Evolutionary conservation across 2,888 invertebrate species (phyloP).

Genomic region (Chalcis sispes): DNA sequence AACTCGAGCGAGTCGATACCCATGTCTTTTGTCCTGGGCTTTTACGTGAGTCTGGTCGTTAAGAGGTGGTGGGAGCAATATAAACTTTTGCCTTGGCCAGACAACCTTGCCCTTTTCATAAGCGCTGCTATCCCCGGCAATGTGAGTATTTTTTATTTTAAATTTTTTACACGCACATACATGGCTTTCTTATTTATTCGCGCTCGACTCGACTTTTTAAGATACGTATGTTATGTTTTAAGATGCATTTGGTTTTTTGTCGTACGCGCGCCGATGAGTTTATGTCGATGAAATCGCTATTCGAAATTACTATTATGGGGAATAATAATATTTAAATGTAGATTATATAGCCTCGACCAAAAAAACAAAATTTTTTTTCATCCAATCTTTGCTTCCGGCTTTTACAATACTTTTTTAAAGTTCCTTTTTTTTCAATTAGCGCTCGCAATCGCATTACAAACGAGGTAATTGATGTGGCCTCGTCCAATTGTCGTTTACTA

Average conservation of each 20-base stretch:
- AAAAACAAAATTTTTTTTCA: slow-evolving; percentile 1
- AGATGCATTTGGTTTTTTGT: too few relatives aligned
- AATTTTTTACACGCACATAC: neutral
- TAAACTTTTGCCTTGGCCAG: slow-evolving; percentile 94
- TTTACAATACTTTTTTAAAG: slow-evolving; percentile 18
- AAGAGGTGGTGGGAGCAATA: slow-evolving; percentile 98
- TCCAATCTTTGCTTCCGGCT: slow-evolving; percentile 29
- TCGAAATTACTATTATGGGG: too few relatives aligned
- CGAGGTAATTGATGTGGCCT: slow-evolving; percentile 60
- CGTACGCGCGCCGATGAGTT: too few relatives aligned
- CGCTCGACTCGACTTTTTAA: too few relatives aligned
- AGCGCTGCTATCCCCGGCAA: slow-evolving; percentile 94
- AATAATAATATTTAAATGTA: slow-evolving; percentile 9
- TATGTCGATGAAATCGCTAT: too few relatives aligned
- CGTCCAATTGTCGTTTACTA: slow-evolving; percentile 41
- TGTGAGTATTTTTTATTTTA: slow-evolving; percentile 80
- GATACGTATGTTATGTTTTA: too few relatives aligned
- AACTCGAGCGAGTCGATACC: slow-evolving; percentile 94
- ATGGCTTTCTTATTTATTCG: too few relatives aligned
- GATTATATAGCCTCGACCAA: neutral
- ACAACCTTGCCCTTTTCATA: slow-evolving; percentile 93
- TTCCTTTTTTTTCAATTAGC: slow-evolving; percentile 8
- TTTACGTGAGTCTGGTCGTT: slow-evolving; percentile 94
- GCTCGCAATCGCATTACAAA: slow-evolving; percentile 14
- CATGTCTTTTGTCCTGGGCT: slow-evolving; percentile 96